Evolutionary conservation across 2,888 invertebrate species (phyloP).

Genomic region (Drosophila kokeensis): DNA sequence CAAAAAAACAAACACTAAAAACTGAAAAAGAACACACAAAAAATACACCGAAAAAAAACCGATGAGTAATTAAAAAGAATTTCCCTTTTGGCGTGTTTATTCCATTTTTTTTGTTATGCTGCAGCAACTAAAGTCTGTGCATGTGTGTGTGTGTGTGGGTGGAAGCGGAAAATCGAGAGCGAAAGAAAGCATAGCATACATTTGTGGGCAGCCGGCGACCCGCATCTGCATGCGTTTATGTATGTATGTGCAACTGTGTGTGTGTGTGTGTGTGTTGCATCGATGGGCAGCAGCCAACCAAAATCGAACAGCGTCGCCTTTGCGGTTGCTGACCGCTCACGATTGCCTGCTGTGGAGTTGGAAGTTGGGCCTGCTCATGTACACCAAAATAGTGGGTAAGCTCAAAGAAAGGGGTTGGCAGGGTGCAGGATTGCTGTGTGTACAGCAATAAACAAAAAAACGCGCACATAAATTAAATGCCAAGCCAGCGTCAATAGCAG

Average conservation of each 20-base stretch:
- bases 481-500: slow-evolving; percentile 40
- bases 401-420: neutral
- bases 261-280: slow-evolving; percentile 48
- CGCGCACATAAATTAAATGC: slow-evolving; percentile 71
- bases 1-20: slow-evolving; percentile 5
- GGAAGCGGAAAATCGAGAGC: slow-evolving; percentile 23
- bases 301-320: slow-evolving; percentile 69
- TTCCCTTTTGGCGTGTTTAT: slow-evolving; percentile 37
- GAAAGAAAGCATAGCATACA: slow-evolving; percentile 65
- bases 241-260: neutral
- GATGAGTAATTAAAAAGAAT: slow-evolving; percentile 66
- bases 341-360: slow-evolving; percentile 15
- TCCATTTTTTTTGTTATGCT: neutral
- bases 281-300: slow-evolving; percentile 69
- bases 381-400: slow-evolving; percentile 19
- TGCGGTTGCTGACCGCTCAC: slow-evolving; percentile 45
- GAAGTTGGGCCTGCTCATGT: slow-evolving; percentile 11
- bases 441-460: slow-evolving; percentile 72
- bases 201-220: slow-evolving; percentile 48
- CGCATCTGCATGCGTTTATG: slow-evolving; percentile 57
- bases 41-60: slow-evolving; percentile 21
- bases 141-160: slow-evolving; percentile 21
- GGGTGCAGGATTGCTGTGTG: slow-evolving; percentile 11
- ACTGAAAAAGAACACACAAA: neutral
- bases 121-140: neutral